These are phyloP conservation scores for Pelagia noctiluca DNA, from an alignment of 30 jellyfish, hydroid and myxozoan species.

Conservation along the genomic window DNA sequence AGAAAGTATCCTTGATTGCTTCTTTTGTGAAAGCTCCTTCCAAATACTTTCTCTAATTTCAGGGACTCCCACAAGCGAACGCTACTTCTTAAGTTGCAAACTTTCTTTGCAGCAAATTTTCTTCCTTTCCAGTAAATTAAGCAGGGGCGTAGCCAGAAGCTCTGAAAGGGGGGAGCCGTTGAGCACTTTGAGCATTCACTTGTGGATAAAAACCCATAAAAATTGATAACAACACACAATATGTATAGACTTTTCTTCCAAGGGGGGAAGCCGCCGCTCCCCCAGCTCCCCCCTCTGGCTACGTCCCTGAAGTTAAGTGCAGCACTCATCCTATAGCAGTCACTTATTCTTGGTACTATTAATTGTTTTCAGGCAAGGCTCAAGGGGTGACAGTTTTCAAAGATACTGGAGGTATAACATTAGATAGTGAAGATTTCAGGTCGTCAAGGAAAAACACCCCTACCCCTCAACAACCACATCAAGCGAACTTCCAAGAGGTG, in stretches of 20 bases:
- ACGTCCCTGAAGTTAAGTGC: not conserved
- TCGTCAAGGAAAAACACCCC: conserved; percentile 17
- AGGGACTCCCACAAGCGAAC: too few species aligned
- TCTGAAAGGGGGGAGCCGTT: too few species aligned
- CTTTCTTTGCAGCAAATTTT: too few species aligned
- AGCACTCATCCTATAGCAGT: not conserved
- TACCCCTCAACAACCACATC: conserved; percentile 1
- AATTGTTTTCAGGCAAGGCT: not conserved
- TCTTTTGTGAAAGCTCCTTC: too few species aligned
- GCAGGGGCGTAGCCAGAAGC: too few species aligned
- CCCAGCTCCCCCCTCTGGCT: not conserved
- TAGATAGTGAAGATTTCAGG: conserved; percentile 29
- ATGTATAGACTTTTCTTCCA: not conserved
- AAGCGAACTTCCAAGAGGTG: conserved; percentile 35
- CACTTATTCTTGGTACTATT: not conserved
- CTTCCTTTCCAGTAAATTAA: too few species aligned
- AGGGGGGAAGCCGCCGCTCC: not conserved
- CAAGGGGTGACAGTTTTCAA: conserved; percentile 36
- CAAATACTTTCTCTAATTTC: too few species aligned
- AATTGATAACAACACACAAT: too few species aligned
- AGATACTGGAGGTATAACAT: conserved; percentile 39
- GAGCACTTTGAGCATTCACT: too few species aligned
- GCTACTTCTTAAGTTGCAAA: too few species aligned
- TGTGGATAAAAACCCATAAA: too few species aligned
- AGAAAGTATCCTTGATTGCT: not conserved